These are phyloP conservation scores for Lethocerus indicus DNA, from an alignment of 1,140 invertebrate species.

Conservation along the genomic window DNA sequence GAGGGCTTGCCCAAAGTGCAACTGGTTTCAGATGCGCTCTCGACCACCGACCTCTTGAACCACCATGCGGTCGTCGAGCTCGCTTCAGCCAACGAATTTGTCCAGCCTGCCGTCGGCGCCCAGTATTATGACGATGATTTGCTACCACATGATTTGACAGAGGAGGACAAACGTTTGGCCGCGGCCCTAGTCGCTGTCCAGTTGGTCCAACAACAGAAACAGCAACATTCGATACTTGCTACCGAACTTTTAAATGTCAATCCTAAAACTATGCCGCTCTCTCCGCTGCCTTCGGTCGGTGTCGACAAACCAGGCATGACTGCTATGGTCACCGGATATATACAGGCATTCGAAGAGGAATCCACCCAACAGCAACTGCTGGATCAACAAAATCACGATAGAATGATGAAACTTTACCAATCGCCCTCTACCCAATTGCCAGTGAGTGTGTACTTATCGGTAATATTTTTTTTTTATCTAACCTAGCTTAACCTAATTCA, in stretches of 20 bases:
- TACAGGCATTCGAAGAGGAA: constrained; percentile 19
- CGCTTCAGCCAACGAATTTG: constrained; percentile 25
- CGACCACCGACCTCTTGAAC: constrained; percentile 25
- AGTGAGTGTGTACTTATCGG: background rate
- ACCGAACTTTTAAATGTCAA: constrained; percentile 10
- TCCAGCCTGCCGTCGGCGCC: constrained; percentile 23
- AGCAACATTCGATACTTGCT: constrained; percentile 22
- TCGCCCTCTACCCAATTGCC: constrained; percentile 5
- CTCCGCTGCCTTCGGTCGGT: constrained; percentile 13
- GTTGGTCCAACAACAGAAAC: constrained; percentile 30
- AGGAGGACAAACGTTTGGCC: constrained; percentile 31
- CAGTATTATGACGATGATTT: constrained; percentile 32
- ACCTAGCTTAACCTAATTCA: background rate
- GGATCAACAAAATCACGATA: constrained; percentile 13
- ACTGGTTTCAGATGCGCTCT: constrained; percentile 25
- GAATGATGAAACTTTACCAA: constrained; percentile 18
- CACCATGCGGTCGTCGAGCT: constrained; percentile 32
- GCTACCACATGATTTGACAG: constrained; percentile 26
- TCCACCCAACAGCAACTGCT: constrained; percentile 14
- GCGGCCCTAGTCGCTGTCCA: constrained; percentile 33
- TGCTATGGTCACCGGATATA: constrained; percentile 19
- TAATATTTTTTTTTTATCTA: background rate
- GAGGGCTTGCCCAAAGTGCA: constrained; percentile 26
- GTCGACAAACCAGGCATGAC: constrained; percentile 16
- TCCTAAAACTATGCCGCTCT: constrained; percentile 11